A percentile compares a stretch with the other conserved stretches of the same genome.
These are phyloP conservation scores for Gobio gobio DNA, from an alignment of 2,113 vertebrate genomes.

Conservation along the genomic window DNA sequence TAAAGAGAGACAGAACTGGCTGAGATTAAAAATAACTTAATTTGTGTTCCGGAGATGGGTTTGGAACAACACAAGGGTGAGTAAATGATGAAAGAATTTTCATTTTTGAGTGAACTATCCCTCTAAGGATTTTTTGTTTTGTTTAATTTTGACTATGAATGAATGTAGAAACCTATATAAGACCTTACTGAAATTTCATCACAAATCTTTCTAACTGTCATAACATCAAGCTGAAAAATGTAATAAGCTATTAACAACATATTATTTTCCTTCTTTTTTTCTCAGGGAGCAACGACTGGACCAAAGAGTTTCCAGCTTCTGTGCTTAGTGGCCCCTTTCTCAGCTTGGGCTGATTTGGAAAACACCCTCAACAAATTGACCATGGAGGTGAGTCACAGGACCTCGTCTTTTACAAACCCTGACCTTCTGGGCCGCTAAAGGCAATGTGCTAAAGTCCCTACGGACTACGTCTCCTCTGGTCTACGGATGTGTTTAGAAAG, in stretches of 20 bases:
- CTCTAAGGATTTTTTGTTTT: neutral
- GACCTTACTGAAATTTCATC: neutral
- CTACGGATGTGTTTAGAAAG: conserved; percentile 57
- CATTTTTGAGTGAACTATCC: no score
- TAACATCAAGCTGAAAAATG: neutral
- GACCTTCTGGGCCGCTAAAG: conserved; percentile 22
- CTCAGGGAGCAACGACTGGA: neutral
- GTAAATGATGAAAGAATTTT: no score
- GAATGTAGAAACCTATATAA: neutral
- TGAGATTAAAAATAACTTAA: no score
- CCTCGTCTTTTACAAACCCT: conserved; percentile 41
- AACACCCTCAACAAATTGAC: conserved; percentile 49
- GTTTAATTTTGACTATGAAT: neutral
- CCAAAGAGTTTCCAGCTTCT: conserved; percentile 17
- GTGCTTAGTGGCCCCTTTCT: conserved; percentile 26
- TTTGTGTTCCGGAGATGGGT: no score
- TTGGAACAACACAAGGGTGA: no score
- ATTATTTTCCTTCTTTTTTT: neutral
- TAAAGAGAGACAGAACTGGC: no score
- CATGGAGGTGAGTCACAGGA: conserved; percentile 42
- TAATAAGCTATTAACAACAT: neutral
- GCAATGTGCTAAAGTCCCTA: conserved; percentile 35
- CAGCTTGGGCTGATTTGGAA: conserved; percentile 40
- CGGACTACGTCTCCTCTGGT: conserved; percentile 50
- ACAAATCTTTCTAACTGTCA: neutral